A percentile compares a stretch with the other conserved stretches of the same genome.
These are phyloP conservation scores for Meandrusa payeni DNA, from an alignment of 2,888 invertebrate species.

Conservation along the genomic window DNA sequence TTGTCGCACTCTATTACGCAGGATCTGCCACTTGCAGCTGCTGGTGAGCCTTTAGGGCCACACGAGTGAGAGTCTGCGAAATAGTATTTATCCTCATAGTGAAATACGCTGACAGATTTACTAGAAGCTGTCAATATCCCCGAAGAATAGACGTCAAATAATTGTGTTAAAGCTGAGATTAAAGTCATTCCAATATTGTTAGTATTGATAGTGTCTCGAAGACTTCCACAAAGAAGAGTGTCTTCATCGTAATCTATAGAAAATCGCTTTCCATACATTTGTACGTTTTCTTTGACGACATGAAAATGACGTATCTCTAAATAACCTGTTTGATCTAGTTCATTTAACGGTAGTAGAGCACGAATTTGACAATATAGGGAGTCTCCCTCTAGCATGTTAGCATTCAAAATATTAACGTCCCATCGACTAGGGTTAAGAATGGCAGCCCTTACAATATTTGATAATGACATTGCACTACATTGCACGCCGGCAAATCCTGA, in stretches of 20 bases:
- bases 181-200: constrained; percentile 24
- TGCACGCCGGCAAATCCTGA: not conserved
- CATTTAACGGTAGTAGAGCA: constrained; percentile 22
- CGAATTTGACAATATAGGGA: constrained; percentile 25
- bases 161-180: constrained; percentile 14
- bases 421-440: constrained; percentile 17
- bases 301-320: constrained; percentile 25
- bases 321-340: constrained; percentile 28
- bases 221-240: constrained; percentile 18
- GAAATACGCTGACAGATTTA: constrained; percentile 27
- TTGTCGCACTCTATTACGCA: constrained; percentile 27
- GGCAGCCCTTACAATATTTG: constrained; percentile 15
- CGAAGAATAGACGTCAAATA: constrained; percentile 25
- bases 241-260: constrained; percentile 21
- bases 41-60: constrained; percentile 23
- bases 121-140: constrained; percentile 26
- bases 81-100: constrained; percentile 27
- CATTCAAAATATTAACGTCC: constrained; percentile 24
- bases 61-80: constrained; percentile 27
- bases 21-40: constrained; percentile 24
- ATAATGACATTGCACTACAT: not conserved
- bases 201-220: constrained; percentile 21
- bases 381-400: constrained; percentile 21
- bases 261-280: constrained; percentile 15
- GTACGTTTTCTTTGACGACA: constrained; percentile 15